Evolutionary conservation across 2,113 vertebrate species (phyloP).

Genomic region (Thunnus maccoyii): DNA sequence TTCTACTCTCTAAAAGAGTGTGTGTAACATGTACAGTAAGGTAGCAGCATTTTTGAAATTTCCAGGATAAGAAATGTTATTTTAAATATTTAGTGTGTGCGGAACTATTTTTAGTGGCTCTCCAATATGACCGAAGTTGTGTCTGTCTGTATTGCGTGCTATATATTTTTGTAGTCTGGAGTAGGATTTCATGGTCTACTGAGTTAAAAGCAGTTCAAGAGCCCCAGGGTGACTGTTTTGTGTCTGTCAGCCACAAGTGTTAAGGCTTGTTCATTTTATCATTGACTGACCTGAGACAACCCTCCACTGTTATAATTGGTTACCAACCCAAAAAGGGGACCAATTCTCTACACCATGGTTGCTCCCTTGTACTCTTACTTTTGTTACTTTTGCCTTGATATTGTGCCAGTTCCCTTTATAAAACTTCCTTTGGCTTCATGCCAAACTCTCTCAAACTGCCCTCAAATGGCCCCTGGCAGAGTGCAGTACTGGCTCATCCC

Average conservation of each 20-base stretch:
- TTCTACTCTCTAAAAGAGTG: background rate
- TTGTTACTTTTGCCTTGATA: slow-evolving; percentile 60
- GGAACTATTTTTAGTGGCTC: slow-evolving; percentile 35
- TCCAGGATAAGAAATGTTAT: slow-evolving; percentile 10
- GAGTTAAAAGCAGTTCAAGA: slow-evolving; percentile 72
- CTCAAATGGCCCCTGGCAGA: slow-evolving; percentile 70
- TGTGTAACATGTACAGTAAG: background rate
- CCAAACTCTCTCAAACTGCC: slow-evolving; percentile 62
- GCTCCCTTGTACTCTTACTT: slow-evolving; percentile 54
- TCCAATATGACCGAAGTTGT: slow-evolving; percentile 27
- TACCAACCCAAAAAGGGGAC: slow-evolving; percentile 66
- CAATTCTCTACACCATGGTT: slow-evolving; percentile 48
- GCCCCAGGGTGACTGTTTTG: slow-evolving; percentile 69
- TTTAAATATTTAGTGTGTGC: slow-evolving; percentile 32
- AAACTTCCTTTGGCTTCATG: slow-evolving; percentile 60
- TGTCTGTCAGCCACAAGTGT: slow-evolving; percentile 69
- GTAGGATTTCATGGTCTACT: slow-evolving; percentile 76
- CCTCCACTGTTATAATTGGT: slow-evolving; percentile 66
- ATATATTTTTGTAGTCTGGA: slow-evolving; percentile 65
- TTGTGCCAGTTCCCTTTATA: slow-evolving; percentile 64
- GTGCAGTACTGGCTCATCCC: slow-evolving; percentile 48
- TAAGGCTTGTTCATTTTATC: slow-evolving; percentile 68
- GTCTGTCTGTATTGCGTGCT: slow-evolving; percentile 34
- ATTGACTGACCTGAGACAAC: slow-evolving; percentile 77
- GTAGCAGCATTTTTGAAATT: background rate